Percentiles rank a stretch among this genome's conserved stretches.
These are phyloP conservation scores for Zosterops borbonicus DNA, from an alignment of 2,113 vertebrate genomes.

Conservation along the genomic window DNA sequence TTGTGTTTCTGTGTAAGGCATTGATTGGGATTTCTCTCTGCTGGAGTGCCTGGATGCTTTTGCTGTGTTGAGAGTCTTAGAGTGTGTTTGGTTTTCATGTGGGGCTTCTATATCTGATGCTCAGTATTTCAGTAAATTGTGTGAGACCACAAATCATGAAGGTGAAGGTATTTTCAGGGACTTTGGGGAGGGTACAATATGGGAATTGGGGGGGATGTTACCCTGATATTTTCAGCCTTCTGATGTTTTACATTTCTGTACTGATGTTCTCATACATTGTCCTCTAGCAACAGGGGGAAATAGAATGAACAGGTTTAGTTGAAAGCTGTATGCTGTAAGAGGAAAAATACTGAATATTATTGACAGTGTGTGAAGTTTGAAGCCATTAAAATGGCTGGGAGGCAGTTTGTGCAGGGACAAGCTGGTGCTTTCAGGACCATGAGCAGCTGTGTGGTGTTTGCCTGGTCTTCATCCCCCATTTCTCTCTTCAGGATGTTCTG, in stretches of 20 bases:
- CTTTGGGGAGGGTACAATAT: neutral
- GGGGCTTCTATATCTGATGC: neutral
- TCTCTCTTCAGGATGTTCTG: neutral
- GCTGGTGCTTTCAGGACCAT: neutral
- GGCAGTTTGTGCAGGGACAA: neutral
- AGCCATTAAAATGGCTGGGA: neutral
- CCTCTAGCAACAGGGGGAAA: neutral
- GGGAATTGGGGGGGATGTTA: too few relatives aligned
- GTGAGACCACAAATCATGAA: neutral
- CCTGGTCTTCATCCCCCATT: neutral
- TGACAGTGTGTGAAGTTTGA: neutral
- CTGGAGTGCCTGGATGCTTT: neutral
- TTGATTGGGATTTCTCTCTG: slow-evolving; percentile 25
- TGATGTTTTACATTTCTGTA: too few relatives aligned
- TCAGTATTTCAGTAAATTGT: neutral
- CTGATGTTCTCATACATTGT: too few relatives aligned
- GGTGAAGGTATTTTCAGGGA: neutral
- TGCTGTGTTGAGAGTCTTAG: neutral
- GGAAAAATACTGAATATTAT: neutral
- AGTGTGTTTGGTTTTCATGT: neutral
- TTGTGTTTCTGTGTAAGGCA: neutral
- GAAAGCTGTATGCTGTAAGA: neutral
- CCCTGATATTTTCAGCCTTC: too few relatives aligned
- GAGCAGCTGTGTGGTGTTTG: neutral
- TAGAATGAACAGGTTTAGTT: neutral